Conservation (phyloP, 2,797 vertebrate species). For the Margarornis squamiger region DNA sequence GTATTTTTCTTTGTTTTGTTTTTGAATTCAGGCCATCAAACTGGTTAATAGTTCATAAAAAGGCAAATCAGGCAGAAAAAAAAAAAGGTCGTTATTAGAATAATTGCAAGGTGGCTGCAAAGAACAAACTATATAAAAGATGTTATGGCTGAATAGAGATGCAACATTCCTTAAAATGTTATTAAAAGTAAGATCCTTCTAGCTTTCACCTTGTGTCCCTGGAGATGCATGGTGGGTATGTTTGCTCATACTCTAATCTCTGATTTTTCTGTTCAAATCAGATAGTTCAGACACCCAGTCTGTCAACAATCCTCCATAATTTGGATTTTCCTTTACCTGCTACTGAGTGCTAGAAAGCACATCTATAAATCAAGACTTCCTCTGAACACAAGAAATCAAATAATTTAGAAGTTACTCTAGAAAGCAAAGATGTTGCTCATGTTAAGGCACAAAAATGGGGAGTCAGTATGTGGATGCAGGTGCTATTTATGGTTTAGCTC, state of each 20-base stretch:
- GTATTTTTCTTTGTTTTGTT: neutral
- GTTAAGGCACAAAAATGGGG: neutral
- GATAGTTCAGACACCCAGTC: neutral
- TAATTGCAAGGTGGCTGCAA: neutral
- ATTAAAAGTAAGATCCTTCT: neutral
- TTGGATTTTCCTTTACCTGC: neutral
- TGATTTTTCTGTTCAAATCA: neutral
- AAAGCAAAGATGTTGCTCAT: neutral
- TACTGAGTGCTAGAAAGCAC: neutral
- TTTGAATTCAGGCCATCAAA: neutral
- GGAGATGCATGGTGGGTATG: neutral
- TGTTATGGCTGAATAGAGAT: neutral
- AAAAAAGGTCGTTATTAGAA: neutral
- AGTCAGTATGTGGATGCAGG: fast-evolving
- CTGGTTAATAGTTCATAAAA: neutral
- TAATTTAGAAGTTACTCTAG: neutral
- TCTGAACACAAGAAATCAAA: neutral
- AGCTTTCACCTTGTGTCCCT: neutral
- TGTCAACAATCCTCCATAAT: neutral
- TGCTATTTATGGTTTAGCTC: neutral
- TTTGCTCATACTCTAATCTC: neutral
- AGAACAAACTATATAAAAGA: neutral
- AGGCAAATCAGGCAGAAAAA: neutral
- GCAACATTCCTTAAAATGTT: neutral
- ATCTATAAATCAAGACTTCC: conserved; percentile 18